Conservation (phyloP, 1,140 invertebrate genomes). For the Neodiprion pinetum region DNA sequence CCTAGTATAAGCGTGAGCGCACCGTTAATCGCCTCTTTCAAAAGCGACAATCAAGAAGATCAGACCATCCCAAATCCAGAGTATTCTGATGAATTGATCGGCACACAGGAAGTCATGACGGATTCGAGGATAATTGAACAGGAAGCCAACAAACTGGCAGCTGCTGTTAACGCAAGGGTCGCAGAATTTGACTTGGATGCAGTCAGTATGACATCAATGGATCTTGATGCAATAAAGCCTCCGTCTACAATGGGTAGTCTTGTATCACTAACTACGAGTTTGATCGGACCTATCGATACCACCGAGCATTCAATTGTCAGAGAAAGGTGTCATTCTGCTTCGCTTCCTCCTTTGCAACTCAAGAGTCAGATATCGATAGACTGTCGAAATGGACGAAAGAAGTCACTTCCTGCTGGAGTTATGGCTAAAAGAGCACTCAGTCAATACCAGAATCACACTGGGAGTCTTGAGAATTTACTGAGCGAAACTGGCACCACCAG, state of each 20-base stretch:
- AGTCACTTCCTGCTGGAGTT: constrained; percentile 72
- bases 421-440: constrained; percentile 74
- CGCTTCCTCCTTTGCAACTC: constrained; percentile 34
- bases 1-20: constrained; percentile 79
- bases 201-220: constrained; percentile 62
- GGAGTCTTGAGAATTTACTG: constrained; percentile 69
- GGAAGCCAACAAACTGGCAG: constrained; percentile 75
- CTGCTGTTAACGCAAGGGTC: constrained; percentile 68
- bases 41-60: constrained; percentile 63
- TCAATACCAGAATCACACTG: constrained; percentile 64
- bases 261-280: constrained; percentile 68
- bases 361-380: constrained; percentile 32
- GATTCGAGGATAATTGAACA: constrained; percentile 74
- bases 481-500: constrained; percentile 60
- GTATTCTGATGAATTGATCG: constrained; percentile 22
- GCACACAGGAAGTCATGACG: constrained; percentile 57
- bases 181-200: constrained; percentile 63
- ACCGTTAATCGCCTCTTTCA: constrained; percentile 73
- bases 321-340: constrained; percentile 50
- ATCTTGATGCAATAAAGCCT: constrained; percentile 79
- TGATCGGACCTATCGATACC: constrained; percentile 48
- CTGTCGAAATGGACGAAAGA: constrained; percentile 63
- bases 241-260: constrained; percentile 78
- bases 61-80: constrained; percentile 4
- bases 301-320: constrained; percentile 34